A percentile compares a stretch with the other conserved stretches of the same genome.
Conservation (phyloP, 2,113 vertebrate species). For the Siniperca chuatsi region DNA sequence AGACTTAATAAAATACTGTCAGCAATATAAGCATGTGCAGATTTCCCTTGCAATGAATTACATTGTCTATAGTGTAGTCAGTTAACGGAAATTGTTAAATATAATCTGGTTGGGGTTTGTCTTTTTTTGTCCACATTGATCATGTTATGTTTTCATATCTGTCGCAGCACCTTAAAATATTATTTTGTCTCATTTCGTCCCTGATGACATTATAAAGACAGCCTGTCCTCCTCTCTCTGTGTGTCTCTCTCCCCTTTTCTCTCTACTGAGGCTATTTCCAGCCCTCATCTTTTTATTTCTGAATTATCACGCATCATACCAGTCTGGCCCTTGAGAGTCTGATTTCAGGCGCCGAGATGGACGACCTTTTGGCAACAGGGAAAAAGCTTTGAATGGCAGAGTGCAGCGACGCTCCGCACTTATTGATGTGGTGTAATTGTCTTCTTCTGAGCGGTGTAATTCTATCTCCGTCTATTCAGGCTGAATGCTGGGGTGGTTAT, state of each 20-base stretch:
- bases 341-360: conserved; percentile 51
- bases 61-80: too few relatives aligned
- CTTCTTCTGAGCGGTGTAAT: conserved; percentile 53
- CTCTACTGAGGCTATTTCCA: conserved; percentile 40
- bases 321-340: conserved; percentile 47
- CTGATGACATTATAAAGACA: background rate
- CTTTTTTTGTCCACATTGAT: background rate
- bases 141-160: background rate
- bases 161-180: background rate
- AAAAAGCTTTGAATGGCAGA: conserved; percentile 32
- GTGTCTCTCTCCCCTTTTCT: background rate
- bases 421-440: conserved; percentile 57
- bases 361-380: conserved; percentile 48
- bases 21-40: too few relatives aligned
- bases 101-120: background rate
- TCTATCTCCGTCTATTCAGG: conserved; percentile 46
- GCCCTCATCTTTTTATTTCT: conserved; percentile 48
- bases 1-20: too few relatives aligned
- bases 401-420: conserved; percentile 6
- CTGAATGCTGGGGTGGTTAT: conserved; percentile 17
- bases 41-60: too few relatives aligned
- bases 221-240: background rate
- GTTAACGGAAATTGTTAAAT: background rate
- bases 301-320: conserved; percentile 41
- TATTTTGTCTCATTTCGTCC: background rate